Conservation (phyloP, 2,113 vertebrate genomes). For the Seriola aureovittata region DNA sequence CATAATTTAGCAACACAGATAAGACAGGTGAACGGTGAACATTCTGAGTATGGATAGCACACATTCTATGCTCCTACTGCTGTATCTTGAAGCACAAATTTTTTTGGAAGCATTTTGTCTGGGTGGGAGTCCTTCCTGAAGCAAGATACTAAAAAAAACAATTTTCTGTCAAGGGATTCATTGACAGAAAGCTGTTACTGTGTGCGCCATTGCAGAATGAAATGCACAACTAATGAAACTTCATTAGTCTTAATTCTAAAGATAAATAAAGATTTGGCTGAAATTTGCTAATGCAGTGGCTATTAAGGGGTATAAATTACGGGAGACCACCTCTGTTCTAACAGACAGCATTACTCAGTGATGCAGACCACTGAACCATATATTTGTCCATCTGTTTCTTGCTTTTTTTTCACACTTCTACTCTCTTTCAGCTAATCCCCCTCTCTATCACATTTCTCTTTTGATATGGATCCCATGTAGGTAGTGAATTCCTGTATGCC, state of each 20-base stretch:
- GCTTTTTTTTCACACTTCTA: slow-evolving; percentile 25
- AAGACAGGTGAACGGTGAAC: background rate
- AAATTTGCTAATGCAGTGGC: background rate
- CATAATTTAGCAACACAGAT: slow-evolving; percentile 12
- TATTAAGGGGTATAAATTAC: slow-evolving; percentile 45
- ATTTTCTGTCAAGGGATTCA: background rate
- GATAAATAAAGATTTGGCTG: slow-evolving; percentile 28
- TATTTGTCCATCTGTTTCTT: slow-evolving; percentile 66
- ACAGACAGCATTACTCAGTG: slow-evolving; percentile 61
- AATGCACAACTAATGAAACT: slow-evolving; percentile 3
- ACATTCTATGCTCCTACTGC: background rate
- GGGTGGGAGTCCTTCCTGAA: background rate
- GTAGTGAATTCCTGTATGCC: background rate
- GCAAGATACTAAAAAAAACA: background rate
- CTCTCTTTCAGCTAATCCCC: slow-evolving; percentile 26
- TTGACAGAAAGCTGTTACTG: background rate
- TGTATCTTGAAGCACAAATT: background rate
- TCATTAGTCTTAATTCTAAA: slow-evolving; percentile 12
- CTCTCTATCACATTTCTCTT: slow-evolving; percentile 38
- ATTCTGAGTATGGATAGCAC: background rate
- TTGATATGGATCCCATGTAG: slow-evolving; percentile 35
- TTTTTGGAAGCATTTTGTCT: background rate
- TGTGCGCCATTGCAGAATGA: background rate
- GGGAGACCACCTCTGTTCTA: slow-evolving; percentile 38
- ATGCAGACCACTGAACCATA: slow-evolving; percentile 66